Evolutionary conservation across 2,888 invertebrate genomes (phyloP).

Genomic region (Pristionchus exspectatus): DNA sequence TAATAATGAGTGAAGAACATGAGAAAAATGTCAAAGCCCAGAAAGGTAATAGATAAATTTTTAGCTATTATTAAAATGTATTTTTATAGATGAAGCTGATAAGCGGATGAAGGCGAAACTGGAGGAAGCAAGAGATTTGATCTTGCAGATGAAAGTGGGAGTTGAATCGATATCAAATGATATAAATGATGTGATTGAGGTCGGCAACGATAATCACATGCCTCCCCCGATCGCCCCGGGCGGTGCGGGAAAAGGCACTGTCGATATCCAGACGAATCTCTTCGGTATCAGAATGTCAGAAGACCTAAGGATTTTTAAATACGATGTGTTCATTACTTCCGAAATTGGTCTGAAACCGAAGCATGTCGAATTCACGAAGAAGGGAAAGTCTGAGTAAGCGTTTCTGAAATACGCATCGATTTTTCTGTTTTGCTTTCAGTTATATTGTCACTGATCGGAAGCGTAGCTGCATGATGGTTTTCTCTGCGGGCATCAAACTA

Average conservation of each 20-base stretch:
- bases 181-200: background rate
- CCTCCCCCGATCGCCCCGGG: background rate
- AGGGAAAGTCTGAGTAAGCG: slow-evolving; percentile 42
- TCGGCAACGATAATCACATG: background rate
- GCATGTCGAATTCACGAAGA: slow-evolving; percentile 30
- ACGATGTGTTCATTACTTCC: slow-evolving; percentile 36
- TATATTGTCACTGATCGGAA: slow-evolving; percentile 48
- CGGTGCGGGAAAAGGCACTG: background rate
- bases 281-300: slow-evolving; percentile 32
- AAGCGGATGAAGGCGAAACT: background rate
- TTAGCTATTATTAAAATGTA: background rate
- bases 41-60: background rate
- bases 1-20: background rate
- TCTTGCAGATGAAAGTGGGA: background rate
- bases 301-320: slow-evolving; percentile 23
- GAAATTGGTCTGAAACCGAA: background rate
- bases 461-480: slow-evolving; percentile 20
- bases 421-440: background rate
- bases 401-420: background rate
- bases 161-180: background rate
- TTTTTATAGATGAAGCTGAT: background rate
- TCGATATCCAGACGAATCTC: slow-evolving; percentile 37
- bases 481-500: background rate
- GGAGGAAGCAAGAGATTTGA: background rate
- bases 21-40: background rate